phyloP scores from a whole-genome alignment of 2,113 vertebrate genomes.

The Podarcis cretensis region DNA sequence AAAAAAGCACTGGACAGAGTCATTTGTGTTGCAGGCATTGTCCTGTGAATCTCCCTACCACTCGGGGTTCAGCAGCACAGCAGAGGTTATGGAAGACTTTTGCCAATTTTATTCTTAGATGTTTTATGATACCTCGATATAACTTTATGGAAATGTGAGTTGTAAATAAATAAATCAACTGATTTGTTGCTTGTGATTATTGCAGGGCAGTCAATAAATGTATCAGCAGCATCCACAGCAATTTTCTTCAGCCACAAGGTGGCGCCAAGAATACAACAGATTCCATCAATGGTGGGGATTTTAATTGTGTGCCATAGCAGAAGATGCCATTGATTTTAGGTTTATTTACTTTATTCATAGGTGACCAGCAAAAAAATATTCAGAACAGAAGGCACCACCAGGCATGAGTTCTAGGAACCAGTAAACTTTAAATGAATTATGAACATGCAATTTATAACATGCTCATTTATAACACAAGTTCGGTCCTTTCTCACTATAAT shows the following conservation, averaged over 20 bases:
- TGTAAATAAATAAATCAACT: too few relatives aligned
- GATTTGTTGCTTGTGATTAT: background rate
- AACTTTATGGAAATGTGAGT: too few relatives aligned
- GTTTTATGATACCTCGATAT: too few relatives aligned
- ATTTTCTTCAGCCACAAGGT: background rate
- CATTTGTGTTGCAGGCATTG: too few relatives aligned
- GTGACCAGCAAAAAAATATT: background rate
- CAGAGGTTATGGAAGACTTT: too few relatives aligned
- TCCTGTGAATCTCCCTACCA: too few relatives aligned
- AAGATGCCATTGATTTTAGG: background rate
- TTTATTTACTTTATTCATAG: background rate
- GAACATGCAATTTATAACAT: background rate
- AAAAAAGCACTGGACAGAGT: too few relatives aligned
- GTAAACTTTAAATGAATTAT: background rate
- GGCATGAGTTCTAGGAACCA: background rate
- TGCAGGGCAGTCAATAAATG: background rate
- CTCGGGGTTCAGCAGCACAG: too few relatives aligned
- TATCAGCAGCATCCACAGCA: background rate
- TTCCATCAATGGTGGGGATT: background rate
- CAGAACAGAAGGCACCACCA: background rate
- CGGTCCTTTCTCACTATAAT: too few relatives aligned
- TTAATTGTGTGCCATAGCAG: background rate
- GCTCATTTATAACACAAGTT: background rate
- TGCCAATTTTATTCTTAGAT: too few relatives aligned
- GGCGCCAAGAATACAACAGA: background rate